phyloP scores from a whole-genome alignment of 1,140 invertebrate genomes.

The Psix sp. region DNA sequence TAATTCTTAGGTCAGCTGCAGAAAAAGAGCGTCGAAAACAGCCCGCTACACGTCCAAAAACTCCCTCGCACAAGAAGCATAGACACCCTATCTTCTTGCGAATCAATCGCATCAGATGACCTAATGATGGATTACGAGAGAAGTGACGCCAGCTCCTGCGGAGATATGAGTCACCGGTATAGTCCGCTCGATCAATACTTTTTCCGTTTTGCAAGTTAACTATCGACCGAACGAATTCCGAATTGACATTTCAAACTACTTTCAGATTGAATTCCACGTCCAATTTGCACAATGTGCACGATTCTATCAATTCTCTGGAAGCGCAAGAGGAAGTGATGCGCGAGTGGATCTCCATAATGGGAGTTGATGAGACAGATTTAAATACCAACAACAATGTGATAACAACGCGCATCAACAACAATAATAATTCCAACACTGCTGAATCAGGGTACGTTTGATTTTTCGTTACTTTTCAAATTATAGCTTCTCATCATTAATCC shows the following conservation, averaged over 20 bases:
- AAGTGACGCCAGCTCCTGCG: slow-evolving; percentile 82
- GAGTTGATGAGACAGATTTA: slow-evolving; percentile 69
- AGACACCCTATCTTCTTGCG: slow-evolving; percentile 86
- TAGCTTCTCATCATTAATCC: slow-evolving; percentile 7
- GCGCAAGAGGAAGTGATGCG: slow-evolving; percentile 78
- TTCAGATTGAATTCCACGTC: slow-evolving; percentile 74
- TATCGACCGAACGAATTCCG: too few relatives aligned
- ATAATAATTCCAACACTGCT: slow-evolving; percentile 66
- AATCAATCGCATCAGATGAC: slow-evolving; percentile 88
- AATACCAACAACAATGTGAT: slow-evolving; percentile 72
- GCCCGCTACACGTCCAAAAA: slow-evolving; percentile 71
- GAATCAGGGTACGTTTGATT: slow-evolving; percentile 73
- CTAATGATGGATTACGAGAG: slow-evolving; percentile 89
- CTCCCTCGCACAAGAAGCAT: slow-evolving; percentile 81
- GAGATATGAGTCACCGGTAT: slow-evolving; percentile 83
- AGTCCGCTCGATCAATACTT: slow-evolving; percentile 21
- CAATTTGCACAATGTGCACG: slow-evolving; percentile 76
- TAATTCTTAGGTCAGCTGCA: slow-evolving; percentile 44
- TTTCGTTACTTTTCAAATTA: slow-evolving; percentile 13
- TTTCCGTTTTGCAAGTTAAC: too few relatives aligned
- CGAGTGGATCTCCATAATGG: slow-evolving; percentile 77
- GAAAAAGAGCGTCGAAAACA: slow-evolving; percentile 68
- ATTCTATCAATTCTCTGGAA: slow-evolving; percentile 77
- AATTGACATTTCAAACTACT: too few relatives aligned
- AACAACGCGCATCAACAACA: slow-evolving; percentile 64